phyloP scores from a whole-genome alignment of 2,888 invertebrate species.

The Herminia tarsipennalis region DNA sequence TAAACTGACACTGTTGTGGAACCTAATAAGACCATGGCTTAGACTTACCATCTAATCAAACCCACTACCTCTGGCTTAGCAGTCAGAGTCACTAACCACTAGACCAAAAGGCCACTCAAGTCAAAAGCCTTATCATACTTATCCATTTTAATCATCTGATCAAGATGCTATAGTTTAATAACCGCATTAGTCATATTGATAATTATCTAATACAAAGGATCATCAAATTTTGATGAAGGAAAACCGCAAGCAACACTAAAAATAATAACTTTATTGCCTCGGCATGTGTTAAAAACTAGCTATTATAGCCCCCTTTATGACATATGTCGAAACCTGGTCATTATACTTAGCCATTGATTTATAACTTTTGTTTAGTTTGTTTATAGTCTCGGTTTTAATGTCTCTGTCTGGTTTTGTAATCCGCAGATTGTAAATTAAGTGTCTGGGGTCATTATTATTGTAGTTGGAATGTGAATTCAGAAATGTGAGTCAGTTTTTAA shows the following conservation, averaged over 20 bases:
- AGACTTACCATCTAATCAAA: no score
- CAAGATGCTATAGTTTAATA: no score
- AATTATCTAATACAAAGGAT: neutral
- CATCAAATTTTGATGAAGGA: constrained; percentile 21
- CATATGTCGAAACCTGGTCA: constrained; percentile 1
- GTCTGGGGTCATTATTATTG: constrained; percentile 5
- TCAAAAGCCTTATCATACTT: no score
- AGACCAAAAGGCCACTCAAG: no score
- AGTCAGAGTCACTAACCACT: no score
- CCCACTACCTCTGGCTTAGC: no score
- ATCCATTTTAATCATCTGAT: no score
- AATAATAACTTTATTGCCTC: constrained; percentile 56
- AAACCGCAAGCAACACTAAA: constrained; percentile 51
- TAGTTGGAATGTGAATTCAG: constrained; percentile 2
- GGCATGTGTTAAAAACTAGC: constrained; percentile 60
- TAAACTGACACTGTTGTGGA: no score
- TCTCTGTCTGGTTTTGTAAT: constrained; percentile 24
- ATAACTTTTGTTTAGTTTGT: constrained; percentile 4
- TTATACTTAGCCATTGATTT: constrained; percentile 10
- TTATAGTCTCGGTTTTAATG: constrained; percentile 30
- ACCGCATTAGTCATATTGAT: no score
- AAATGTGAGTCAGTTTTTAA: neutral
- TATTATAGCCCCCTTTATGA: constrained; percentile 1
- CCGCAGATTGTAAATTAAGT: constrained; percentile 28
- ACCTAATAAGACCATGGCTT: no score